Percentiles rank a stretch among this genome's conserved stretches.
Evolutionary conservation across 1,140 invertebrate genomes (phyloP).

Genomic region (Microplitis mediator): DNA sequence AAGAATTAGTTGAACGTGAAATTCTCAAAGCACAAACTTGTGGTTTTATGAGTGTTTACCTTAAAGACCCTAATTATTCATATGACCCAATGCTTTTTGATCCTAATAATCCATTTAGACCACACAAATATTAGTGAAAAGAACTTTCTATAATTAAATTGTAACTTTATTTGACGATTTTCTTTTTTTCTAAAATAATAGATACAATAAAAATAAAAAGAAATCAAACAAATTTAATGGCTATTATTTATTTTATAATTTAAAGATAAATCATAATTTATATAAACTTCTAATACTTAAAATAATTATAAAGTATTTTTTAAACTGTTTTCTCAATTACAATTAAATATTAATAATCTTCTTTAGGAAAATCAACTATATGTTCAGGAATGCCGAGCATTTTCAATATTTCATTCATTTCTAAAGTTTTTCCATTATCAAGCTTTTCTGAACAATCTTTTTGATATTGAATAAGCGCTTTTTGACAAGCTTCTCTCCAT

Average conservation of each 20-base stretch:
- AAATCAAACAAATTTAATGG: neutral
- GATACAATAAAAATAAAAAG: constrained; percentile 5
- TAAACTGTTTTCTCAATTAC: too few species aligned
- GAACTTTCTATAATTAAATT: neutral
- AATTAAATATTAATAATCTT: constrained; percentile 2
- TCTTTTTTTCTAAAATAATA: constrained; percentile 2
- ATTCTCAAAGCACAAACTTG: constrained; percentile 74
- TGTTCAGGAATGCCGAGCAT: constrained; percentile 25
- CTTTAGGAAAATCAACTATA: constrained; percentile 20
- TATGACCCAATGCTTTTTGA: constrained; percentile 88
- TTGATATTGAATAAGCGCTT: constrained; percentile 25
- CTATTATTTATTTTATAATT: neutral
- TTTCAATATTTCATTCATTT: constrained; percentile 23
- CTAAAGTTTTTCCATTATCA: neutral
- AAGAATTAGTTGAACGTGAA: constrained; percentile 72
- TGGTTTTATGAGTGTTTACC: constrained; percentile 63
- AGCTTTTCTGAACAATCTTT: constrained; percentile 15
- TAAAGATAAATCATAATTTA: neutral
- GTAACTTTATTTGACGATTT: neutral
- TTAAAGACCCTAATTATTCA: constrained; percentile 77
- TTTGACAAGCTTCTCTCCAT: constrained; percentile 25
- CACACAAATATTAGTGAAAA: constrained; percentile 73
- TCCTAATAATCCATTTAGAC: constrained; percentile 78
- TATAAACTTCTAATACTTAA: neutral
- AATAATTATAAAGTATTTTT: neutral